phyloP scores from a whole-genome alignment of 2,888 invertebrate species.

The Arrhopalites spinosus region DNA sequence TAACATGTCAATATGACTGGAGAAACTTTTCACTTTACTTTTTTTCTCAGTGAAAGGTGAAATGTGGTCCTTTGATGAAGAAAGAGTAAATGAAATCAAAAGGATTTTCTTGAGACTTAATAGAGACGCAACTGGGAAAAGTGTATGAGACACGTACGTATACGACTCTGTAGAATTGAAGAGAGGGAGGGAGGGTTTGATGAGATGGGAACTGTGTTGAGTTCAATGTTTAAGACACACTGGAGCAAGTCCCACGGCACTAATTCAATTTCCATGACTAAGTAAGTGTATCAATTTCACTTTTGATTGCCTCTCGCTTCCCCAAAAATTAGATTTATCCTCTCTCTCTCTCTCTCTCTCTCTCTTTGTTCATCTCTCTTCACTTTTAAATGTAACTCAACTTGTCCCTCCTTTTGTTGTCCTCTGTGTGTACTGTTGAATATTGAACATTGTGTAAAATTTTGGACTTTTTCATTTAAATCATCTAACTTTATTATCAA shows the following conservation, averaged over 20 bases:
- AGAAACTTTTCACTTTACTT: too few species aligned
- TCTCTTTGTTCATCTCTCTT: background rate
- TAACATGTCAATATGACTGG: too few species aligned
- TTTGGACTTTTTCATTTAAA: too few species aligned
- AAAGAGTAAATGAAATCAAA: too few species aligned
- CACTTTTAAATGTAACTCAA: background rate
- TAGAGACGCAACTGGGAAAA: background rate
- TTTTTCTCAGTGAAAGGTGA: too few species aligned
- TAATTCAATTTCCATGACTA: conserved; percentile 6
- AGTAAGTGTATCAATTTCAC: conserved; percentile 13
- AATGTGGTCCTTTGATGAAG: too few species aligned
- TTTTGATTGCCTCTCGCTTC: conserved; percentile 6
- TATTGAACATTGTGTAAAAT: too few species aligned
- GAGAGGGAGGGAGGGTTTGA: background rate
- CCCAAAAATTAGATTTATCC: conserved; percentile 6
- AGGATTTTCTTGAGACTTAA: too few species aligned
- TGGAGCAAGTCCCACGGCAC: background rate
- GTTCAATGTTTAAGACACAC: background rate
- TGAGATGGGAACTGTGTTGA: background rate
- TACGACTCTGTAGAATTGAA: background rate
- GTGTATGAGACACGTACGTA: background rate
- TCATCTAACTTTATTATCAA: too few species aligned
- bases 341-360: background rate
- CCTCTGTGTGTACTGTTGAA: too few species aligned
- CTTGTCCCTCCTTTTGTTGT: background rate